Percentiles rank a stretch among this genome's conserved stretches.
phyloP scores from a whole-genome alignment of 2,888 invertebrate species.

The Ectemnius continuus region DNA sequence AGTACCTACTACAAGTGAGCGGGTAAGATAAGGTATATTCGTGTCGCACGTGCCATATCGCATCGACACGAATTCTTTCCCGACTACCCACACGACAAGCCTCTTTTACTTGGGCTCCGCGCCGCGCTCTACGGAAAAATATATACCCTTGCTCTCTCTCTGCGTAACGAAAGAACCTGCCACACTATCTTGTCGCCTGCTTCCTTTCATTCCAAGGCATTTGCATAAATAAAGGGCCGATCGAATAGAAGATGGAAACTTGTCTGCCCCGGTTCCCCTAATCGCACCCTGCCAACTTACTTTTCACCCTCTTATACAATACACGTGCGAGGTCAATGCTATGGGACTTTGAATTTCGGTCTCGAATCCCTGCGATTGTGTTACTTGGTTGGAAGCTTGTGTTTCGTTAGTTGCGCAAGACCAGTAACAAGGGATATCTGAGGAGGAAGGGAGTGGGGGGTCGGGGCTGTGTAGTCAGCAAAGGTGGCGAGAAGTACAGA shows the following conservation, averaged over 20 bases:
- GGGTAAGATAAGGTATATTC: conserved; percentile 1
- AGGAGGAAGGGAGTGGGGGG: not conserved
- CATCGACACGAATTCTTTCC: conserved; percentile 4
- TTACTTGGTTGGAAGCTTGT: too few relatives aligned
- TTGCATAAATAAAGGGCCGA: not conserved
- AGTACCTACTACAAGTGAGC: conserved; percentile 1
- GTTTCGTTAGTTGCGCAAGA: not conserved
- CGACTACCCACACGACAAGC: not conserved
- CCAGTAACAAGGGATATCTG: not conserved
- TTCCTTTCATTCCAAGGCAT: not conserved
- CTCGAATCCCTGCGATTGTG: too few relatives aligned
- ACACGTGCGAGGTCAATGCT: too few relatives aligned
- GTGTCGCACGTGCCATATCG: conserved; percentile 10
- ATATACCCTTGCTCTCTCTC: not conserved
- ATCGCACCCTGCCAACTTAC: too few relatives aligned
- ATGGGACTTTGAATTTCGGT: too few relatives aligned
- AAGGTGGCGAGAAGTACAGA: conserved; percentile 13
- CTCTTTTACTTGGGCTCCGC: not conserved
- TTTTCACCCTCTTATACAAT: too few relatives aligned
- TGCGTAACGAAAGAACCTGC: conserved; percentile 5
- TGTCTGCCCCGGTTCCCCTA: too few relatives aligned
- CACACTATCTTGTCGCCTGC: not conserved
- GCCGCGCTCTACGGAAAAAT: not conserved
- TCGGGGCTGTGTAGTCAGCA: not conserved
- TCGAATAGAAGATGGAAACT: not conserved